phyloP scores from a whole-genome alignment of 1,140 invertebrate species.

The Drosophila nebulosa region DNA sequence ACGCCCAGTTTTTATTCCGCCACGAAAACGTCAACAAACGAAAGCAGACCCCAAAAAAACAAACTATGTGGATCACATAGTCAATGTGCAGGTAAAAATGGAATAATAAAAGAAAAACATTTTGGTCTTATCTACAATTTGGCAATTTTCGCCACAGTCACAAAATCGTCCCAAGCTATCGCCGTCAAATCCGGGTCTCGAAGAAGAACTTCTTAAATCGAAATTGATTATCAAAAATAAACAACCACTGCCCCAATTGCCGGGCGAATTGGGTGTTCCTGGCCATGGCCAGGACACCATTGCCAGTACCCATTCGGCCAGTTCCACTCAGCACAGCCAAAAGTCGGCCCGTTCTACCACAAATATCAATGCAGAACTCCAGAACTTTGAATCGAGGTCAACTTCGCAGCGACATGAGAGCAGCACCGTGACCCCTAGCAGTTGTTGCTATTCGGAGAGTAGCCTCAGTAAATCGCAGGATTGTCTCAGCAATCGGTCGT shows the following conservation, averaged over 20 bases:
- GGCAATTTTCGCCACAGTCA: constrained; percentile 68
- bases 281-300: constrained; percentile 52
- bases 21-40: constrained; percentile 83
- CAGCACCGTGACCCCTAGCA: constrained; percentile 76
- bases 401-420: constrained; percentile 72
- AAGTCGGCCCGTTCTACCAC: constrained; percentile 63
- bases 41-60: constrained; percentile 82
- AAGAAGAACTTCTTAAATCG: constrained; percentile 74
- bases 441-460: constrained; percentile 79
- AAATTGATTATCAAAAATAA: constrained; percentile 80
- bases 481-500: constrained; percentile 82
- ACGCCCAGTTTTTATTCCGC: constrained; percentile 83
- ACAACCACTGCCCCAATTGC: constrained; percentile 74
- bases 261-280: constrained; percentile 51
- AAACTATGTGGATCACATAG: constrained; percentile 84
- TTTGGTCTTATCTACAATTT: not conserved
- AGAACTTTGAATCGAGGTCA: constrained; percentile 74
- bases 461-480: constrained; percentile 78
- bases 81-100: constrained; percentile 82
- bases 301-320: constrained; percentile 68
- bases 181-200: constrained; percentile 72
- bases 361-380: constrained; percentile 73
- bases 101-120: not conserved
- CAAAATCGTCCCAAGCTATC: constrained; percentile 81
- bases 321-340: constrained; percentile 64